Conservation (phyloP, 2,797 vertebrate genomes). For the Gambusia yucatana region DNA sequence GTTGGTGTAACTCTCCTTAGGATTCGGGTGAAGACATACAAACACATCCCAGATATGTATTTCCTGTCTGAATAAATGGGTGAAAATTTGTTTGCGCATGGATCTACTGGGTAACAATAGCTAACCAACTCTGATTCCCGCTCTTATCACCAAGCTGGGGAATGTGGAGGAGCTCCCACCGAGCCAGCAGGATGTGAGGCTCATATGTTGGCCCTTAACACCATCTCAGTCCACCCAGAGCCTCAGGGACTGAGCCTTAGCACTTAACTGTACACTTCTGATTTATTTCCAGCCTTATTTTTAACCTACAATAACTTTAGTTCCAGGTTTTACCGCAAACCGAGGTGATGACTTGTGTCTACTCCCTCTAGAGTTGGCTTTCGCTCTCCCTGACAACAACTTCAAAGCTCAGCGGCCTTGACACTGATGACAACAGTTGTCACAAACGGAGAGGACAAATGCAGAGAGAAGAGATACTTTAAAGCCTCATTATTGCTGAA, state of each 20-base stretch:
- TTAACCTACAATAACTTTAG: conserved; percentile 16
- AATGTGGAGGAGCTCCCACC: conserved; percentile 70
- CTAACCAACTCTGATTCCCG: conserved; percentile 56
- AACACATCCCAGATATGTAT: conserved; percentile 18
- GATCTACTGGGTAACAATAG: conserved; percentile 60
- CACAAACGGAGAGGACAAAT: conserved; percentile 58
- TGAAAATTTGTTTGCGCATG: conserved; percentile 45
- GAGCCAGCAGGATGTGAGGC: conserved; percentile 46
- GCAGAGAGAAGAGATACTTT: conserved; percentile 38
- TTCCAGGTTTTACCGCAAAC: conserved; percentile 38
- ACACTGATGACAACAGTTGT: conserved; percentile 70
- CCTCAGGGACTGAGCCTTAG: conserved; percentile 13
- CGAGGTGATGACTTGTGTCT: conserved; percentile 52
- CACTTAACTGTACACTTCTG: conserved; percentile 5
- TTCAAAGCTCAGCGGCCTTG: conserved; percentile 61
- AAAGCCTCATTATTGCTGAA: conserved; percentile 31
- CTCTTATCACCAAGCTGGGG: conserved; percentile 78
- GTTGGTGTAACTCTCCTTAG: neutral
- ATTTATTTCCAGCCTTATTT: conserved; percentile 33
- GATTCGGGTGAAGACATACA: neutral
- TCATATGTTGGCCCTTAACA: conserved; percentile 12
- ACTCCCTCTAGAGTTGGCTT: conserved; percentile 52
- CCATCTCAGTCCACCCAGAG: conserved; percentile 14
- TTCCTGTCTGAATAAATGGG: conserved; percentile 13
- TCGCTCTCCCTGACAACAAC: conserved; percentile 57